Evolutionary conservation across 2,888 invertebrate genomes (phyloP).

Genomic region (Stramonita haemastoma): DNA sequence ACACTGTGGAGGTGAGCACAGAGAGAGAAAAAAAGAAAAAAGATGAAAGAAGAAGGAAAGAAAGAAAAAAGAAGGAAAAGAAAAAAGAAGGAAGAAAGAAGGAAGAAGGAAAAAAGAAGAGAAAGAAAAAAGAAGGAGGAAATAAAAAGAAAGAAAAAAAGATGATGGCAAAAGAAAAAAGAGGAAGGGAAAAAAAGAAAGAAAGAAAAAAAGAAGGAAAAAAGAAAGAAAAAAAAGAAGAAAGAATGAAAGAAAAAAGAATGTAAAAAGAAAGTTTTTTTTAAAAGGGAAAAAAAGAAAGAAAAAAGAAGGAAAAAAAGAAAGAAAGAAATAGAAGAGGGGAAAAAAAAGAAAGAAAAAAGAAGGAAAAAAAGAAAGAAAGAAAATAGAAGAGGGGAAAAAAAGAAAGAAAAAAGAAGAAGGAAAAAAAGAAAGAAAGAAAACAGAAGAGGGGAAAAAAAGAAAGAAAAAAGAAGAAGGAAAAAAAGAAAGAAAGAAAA

Average conservation of each 20-base stretch:
- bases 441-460: background rate
- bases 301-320: background rate
- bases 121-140: no score
- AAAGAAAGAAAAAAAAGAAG: background rate
- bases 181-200: no score
- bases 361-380: background rate
- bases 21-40: background rate
- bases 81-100: background rate
- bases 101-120: background rate
- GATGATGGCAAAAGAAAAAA: background rate
- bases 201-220: background rate
- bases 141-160: background rate
- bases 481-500: no score
- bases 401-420: background rate
- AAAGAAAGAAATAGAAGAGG: background rate
- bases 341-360: no score
- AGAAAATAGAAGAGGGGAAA: background rate
- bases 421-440: background rate
- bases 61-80: background rate
- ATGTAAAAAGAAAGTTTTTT: no score
- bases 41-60: background rate
- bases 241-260: background rate
- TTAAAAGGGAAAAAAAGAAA: background rate
- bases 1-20: constrained; percentile 57
- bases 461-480: background rate